These are phyloP conservation scores for Agelaius tricolor DNA, from an alignment of 2,113 vertebrate species.

Conservation along the genomic window DNA sequence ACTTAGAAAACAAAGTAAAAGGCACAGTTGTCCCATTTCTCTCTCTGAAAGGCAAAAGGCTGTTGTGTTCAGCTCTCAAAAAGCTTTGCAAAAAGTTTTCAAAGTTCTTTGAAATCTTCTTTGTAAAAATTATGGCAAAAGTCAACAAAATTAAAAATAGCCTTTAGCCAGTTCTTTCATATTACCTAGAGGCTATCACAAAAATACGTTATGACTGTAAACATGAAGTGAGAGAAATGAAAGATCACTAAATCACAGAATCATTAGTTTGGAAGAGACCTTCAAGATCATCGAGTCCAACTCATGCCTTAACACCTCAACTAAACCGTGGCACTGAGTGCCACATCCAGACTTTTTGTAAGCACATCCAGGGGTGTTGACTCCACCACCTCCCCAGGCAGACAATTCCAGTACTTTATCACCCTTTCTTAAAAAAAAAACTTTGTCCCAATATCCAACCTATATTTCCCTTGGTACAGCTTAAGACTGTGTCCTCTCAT, in stretches of 20 bases:
- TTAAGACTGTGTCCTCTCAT: accelerated
- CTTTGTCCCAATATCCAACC: no score
- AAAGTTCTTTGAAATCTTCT: neutral
- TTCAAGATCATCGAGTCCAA: no score
- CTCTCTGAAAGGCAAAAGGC: neutral
- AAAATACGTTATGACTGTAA: no score
- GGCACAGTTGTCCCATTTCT: neutral
- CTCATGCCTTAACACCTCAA: no score
- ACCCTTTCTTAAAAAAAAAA: accelerated
- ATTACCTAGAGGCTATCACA: no score
- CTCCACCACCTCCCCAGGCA: accelerated
- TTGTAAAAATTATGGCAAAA: neutral
- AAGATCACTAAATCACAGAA: no score
- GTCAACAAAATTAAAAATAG: no score
- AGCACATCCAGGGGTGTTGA: neutral
- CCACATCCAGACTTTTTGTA: no score
- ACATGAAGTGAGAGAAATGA: no score
- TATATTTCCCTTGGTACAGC: neutral
- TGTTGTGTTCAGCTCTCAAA: neutral
- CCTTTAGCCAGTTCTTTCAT: no score
- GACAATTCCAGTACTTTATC: neutral
- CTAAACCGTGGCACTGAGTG: no score
- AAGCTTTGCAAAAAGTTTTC: neutral
- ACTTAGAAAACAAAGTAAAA: neutral
- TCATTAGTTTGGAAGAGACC: no score